Evolutionary conservation across 2,797 vertebrate species (phyloP), one percentile per base, ranked within the genome.

Genomic region (Enteromius anoplus): DNA sequence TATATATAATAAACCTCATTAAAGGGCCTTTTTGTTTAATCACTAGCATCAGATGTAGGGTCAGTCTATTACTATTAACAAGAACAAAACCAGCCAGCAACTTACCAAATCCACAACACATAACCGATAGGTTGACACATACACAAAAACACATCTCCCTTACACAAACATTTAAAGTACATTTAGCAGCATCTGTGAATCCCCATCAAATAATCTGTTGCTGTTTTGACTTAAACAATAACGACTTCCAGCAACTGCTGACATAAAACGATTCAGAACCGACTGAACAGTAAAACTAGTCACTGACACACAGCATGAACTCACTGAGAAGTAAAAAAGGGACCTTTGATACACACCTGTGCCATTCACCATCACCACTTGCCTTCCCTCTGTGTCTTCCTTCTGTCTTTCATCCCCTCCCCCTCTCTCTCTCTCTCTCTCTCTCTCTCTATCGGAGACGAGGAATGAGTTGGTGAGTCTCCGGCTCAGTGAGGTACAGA

Each of bases 311-410:
- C 15, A 32, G 21, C 12, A 79, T 81, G 87, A 91, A 76, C 53
- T 78, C 66, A 15, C 53, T 37, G 49, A 83, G 78, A 47, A 65
- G 58, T 70, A 55, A 87, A 85, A 87, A 85, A 78, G 26, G 87
- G 77, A 89, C 90, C 78, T 86, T 89, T 88, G 78, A 87, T 93
- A 93, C 92, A 82, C 92, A 94, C 94, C 94, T 95, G 92, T 87
- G 88, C 87, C 88, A 87, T 90, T 88, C 88, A 88, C 71, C 75
- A 70, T 76, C 73, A 78, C 29, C 82, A 88, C 84, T 87, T 86
- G 84, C 76, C 47, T 82, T 81, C 85, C 86, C 65, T 90, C 90
- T 83, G 82, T 75, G 55, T 64, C 84, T 78, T 82, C 51, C 55
- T 14, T 78, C 76, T 78, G 40, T 73, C 70, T 80, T 79, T 69